Evolutionary conservation across 2,888 invertebrate genomes (phyloP).

Genomic region (Octodonta nipae): DNA sequence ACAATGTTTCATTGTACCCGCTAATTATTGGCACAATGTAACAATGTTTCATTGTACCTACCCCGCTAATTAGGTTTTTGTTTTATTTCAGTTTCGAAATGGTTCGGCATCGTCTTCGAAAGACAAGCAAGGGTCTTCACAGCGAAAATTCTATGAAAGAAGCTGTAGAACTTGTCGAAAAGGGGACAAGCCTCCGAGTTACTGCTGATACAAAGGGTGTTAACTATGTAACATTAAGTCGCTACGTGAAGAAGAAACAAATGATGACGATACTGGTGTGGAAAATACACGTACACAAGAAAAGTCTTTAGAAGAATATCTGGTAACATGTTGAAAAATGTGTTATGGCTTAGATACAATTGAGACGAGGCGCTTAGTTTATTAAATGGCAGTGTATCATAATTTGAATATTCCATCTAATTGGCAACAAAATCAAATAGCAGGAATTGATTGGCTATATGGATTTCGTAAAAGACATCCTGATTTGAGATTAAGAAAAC

Average conservation of each 20-base stretch:
- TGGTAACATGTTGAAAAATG: slow-evolving; percentile 10
- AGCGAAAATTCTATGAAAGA: too few relatives aligned
- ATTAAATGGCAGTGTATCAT: slow-evolving; percentile 12
- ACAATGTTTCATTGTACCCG: background rate
- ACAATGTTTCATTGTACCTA: too few relatives aligned
- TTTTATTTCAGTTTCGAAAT: too few relatives aligned
- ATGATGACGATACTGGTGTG: background rate
- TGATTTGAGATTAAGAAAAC: slow-evolving; percentile 11
- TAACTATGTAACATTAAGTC: background rate
- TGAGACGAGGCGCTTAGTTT: slow-evolving; percentile 13
- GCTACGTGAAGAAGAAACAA: background rate
- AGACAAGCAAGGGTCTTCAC: too few relatives aligned
- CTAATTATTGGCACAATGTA: background rate
- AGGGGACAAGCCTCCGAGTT: background rate
- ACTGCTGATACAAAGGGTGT: background rate
- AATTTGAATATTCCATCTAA: slow-evolving; percentile 10
- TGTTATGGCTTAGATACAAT: slow-evolving; percentile 12
- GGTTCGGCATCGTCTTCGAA: too few relatives aligned
- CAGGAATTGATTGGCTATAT: slow-evolving; percentile 14
- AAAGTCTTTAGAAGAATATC: slow-evolving; percentile 6
- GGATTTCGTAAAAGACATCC: slow-evolving; percentile 10
- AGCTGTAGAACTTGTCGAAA: background rate
- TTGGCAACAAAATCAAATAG: slow-evolving; percentile 12
- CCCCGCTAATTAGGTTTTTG: too few relatives aligned
- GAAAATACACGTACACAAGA: slow-evolving; percentile 5